Evolutionary conservation across 2,888 invertebrate genomes (phyloP).

Genomic region (Drosophila ustulata): DNA sequence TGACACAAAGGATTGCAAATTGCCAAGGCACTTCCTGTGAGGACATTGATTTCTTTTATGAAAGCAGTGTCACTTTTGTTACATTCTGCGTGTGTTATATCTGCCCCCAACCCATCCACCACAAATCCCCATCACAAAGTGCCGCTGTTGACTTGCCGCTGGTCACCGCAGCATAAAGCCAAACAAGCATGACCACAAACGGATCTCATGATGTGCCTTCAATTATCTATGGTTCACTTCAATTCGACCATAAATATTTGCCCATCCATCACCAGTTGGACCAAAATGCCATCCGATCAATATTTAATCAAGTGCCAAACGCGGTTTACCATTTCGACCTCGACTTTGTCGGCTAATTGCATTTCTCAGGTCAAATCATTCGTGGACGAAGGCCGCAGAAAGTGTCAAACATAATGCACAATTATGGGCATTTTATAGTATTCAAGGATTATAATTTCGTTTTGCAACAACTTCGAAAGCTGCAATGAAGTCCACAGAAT

Average conservation of each 20-base stretch:
- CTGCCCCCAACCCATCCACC: not conserved
- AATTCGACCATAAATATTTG: conserved; percentile 62
- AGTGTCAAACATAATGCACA: conserved; percentile 5
- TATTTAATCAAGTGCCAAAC: conserved; percentile 60
- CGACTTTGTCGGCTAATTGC: conserved; percentile 30
- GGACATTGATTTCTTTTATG: conserved; percentile 69
- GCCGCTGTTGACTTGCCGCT: conserved; percentile 14
- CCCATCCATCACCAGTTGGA: conserved; percentile 20
- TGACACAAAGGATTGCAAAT: conserved; percentile 84
- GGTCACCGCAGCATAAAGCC: conserved; percentile 13
- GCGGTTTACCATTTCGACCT: conserved; percentile 38
- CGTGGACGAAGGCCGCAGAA: conserved; percentile 16
- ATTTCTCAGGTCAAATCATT: conserved; percentile 16
- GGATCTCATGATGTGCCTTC: conserved; percentile 35
- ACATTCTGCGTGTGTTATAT: conserved; percentile 1
- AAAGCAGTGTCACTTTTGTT: conserved; percentile 26
- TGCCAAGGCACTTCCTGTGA: conserved; percentile 78
- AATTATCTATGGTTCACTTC: conserved; percentile 55
- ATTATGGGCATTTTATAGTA: conserved; percentile 4
- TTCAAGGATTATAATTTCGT: conserved; percentile 2
- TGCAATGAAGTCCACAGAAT: not conserved
- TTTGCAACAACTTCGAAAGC: not conserved
- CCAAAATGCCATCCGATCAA: conserved; percentile 40
- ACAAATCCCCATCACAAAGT: not conserved
- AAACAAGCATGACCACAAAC: conserved; percentile 22